Conservation (phyloP, 2,888 invertebrate species). For the Rhagonycha fulva region DNA sequence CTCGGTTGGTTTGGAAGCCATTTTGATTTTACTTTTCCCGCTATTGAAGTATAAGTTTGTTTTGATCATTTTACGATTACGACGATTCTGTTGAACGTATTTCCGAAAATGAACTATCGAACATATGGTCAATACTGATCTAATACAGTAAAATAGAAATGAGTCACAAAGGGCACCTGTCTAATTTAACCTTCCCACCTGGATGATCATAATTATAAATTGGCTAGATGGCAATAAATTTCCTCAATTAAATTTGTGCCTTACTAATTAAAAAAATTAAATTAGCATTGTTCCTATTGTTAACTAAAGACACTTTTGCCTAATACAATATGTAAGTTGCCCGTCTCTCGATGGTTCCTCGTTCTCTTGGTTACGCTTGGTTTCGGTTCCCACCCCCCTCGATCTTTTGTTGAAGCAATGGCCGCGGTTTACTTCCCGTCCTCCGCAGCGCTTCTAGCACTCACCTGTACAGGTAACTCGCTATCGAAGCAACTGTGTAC, state of each 20-base stretch:
- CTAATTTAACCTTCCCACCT: neutral
- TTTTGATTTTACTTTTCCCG: conserved; percentile 23
- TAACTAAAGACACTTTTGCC: conserved; percentile 33
- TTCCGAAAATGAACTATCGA: neutral
- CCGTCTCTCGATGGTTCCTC: conserved; percentile 3
- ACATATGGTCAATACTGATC: neutral
- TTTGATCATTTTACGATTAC: neutral
- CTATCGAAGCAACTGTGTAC: conserved; percentile 29
- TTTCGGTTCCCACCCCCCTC: conserved; percentile 33
- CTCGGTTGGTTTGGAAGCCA: conserved; percentile 15
- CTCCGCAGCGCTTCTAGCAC: conserved; percentile 44
- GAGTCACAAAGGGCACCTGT: neutral
- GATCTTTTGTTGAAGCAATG: conserved; percentile 36
- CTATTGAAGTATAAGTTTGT: conserved; percentile 1
- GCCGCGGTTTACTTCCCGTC: conserved; percentile 54
- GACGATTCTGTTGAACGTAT: neutral
- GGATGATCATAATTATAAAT: neutral
- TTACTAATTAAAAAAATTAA: conserved; percentile 6
- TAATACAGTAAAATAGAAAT: neutral
- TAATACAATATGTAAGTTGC: conserved; percentile 12
- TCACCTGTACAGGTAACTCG: conserved; percentile 37
- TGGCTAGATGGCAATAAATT: neutral
- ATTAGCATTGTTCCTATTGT: conserved; percentile 32
- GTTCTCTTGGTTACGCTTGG: conserved; percentile 34
- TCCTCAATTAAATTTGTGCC: neutral